Percentiles rank a stretch among this genome's conserved stretches.
phyloP scores from a whole-genome alignment of 1,140 invertebrate species.

The Campoletis sonorensis region DNA sequence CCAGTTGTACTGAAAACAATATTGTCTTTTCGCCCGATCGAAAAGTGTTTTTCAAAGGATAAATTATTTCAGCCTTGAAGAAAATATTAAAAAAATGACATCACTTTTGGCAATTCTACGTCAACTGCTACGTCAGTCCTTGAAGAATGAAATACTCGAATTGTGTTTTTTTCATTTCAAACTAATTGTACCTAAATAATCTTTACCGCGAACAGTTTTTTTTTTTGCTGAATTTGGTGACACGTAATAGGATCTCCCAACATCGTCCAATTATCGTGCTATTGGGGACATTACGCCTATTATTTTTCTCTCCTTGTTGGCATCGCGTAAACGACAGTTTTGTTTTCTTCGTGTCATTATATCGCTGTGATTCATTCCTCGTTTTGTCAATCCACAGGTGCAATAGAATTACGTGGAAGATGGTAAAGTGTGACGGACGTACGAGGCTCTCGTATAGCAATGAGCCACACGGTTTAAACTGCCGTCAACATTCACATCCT shows the following conservation, averaged over 20 bases:
- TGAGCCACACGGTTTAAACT: background rate
- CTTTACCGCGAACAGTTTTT: background rate
- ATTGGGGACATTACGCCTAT: background rate
- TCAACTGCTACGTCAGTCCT: no score
- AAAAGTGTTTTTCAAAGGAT: no score
- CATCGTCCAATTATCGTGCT: background rate
- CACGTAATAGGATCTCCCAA: background rate
- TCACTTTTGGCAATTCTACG: no score
- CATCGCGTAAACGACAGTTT: background rate
- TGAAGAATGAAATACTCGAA: no score
- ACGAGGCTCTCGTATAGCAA: background rate
- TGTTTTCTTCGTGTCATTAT: background rate
- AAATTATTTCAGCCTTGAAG: no score
- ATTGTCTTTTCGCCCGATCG: no score
- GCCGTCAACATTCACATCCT: conserved; percentile 27
- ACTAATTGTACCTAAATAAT: background rate
- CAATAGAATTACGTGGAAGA: conserved; percentile 16
- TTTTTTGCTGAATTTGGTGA: background rate
- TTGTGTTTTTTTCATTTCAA: background rate
- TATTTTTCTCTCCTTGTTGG: background rate
- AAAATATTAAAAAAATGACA: no score
- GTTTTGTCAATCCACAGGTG: background rate
- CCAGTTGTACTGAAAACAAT: no score
- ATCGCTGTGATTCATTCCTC: background rate
- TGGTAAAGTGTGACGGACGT: conserved; percentile 21